Evolutionary conservation across 2,888 invertebrate species (phyloP).

Genomic region (Sussaba pulchella): DNA sequence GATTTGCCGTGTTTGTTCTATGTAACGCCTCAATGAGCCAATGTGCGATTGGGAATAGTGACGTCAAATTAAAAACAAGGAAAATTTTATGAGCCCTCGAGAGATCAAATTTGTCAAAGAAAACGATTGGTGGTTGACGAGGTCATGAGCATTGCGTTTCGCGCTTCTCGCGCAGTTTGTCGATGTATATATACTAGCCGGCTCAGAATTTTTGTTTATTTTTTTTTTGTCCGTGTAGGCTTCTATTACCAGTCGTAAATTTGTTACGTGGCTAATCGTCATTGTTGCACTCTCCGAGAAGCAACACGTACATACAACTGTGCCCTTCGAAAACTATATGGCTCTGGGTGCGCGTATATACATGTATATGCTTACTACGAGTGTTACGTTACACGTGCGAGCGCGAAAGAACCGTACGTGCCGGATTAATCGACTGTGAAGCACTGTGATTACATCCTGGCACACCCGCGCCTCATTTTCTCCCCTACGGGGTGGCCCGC

Average conservation of each 20-base stretch:
- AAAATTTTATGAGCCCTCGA: not conserved
- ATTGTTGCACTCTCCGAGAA: slow-evolving; percentile 29
- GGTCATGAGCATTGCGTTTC: slow-evolving; percentile 3
- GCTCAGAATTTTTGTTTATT: not conserved
- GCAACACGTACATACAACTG: not conserved
- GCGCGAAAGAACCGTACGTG: slow-evolving; percentile 50
- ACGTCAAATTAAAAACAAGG: slow-evolving; percentile 11
- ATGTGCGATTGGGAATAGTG: slow-evolving; percentile 4
- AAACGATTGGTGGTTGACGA: slow-evolving; percentile 16
- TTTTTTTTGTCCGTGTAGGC: slow-evolving; percentile 1
- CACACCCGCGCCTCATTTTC: slow-evolving; percentile 64
- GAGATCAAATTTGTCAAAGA: slow-evolving; percentile 25
- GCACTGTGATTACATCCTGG: slow-evolving; percentile 69
- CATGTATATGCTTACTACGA: not conserved
- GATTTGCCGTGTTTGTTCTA: too few species aligned
- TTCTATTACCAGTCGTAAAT: slow-evolving; percentile 46
- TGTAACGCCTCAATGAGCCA: too few species aligned
- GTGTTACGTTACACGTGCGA: slow-evolving; percentile 13
- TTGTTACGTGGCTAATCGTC: slow-evolving; percentile 39
- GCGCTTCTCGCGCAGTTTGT: not conserved
- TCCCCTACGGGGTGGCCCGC: slow-evolving; percentile 43
- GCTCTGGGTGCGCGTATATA: not conserved
- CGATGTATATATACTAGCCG: not conserved
- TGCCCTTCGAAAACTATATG: not conserved
- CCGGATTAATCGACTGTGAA: slow-evolving; percentile 71